Percentiles rank a stretch among this genome's conserved stretches.
Conservation (phyloP, 1,140 invertebrate genomes). For the Drosophila takahashii region DNA sequence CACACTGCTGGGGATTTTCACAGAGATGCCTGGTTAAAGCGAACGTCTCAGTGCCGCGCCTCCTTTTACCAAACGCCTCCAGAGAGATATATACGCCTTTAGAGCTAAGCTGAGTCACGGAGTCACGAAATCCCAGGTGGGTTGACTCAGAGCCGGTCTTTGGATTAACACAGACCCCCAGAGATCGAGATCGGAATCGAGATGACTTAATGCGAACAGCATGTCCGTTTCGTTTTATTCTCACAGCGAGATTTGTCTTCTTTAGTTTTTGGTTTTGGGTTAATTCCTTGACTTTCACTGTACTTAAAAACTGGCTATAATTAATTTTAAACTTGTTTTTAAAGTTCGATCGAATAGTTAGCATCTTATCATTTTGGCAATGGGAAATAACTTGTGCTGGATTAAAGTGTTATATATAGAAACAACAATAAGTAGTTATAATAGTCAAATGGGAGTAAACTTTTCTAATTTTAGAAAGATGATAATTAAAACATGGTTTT, state of each 20-base stretch:
- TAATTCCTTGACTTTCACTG: not conserved
- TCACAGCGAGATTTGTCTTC: slow-evolving; percentile 7
- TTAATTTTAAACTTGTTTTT: no score
- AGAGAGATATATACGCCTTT: slow-evolving; percentile 12
- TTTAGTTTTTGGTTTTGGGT: not conserved
- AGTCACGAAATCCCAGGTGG: slow-evolving; percentile 38
- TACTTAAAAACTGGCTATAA: no score
- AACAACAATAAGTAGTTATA: no score
- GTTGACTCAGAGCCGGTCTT: slow-evolving; percentile 71
- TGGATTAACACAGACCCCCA: slow-evolving; percentile 43
- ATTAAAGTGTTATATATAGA: no score
- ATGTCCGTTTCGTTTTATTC: slow-evolving; percentile 55
- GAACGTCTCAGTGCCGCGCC: slow-evolving; percentile 42
- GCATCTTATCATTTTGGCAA: no score
- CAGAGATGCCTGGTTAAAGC: slow-evolving; percentile 54
- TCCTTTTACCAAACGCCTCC: slow-evolving; percentile 1
- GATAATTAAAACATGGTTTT: no score
- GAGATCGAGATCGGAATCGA: slow-evolving; percentile 23
- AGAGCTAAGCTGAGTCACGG: slow-evolving; percentile 14
- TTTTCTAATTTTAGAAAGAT: no score
- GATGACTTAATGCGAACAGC: slow-evolving; percentile 71
- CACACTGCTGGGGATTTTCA: slow-evolving; percentile 30
- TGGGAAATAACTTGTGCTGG: no score
- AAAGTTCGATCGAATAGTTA: no score
- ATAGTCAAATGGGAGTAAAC: no score